A percentile compares a stretch with the other conserved stretches of the same genome.
phyloP scores from a whole-genome alignment of 2,113 vertebrate species.

The Corythornis madagascariensis region DNA sequence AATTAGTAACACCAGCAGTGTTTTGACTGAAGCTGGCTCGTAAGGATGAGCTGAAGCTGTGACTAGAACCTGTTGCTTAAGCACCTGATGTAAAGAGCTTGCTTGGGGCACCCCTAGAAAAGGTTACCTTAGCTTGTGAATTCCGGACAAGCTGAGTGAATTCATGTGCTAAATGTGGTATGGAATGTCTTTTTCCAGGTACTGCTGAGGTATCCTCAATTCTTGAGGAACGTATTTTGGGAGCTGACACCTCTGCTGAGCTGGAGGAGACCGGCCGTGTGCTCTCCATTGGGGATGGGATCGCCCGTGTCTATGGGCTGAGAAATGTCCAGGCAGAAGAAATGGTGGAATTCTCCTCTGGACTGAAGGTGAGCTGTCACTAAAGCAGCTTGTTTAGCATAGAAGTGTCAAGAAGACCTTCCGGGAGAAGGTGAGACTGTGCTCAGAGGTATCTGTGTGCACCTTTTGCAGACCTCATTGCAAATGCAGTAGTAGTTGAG shows the following conservation, averaged over 20 bases:
- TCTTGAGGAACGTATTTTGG: constrained; percentile 94
- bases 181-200: constrained; percentile 67
- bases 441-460: fast-evolving
- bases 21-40: neutral
- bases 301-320: constrained; percentile 94
- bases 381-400: neutral
- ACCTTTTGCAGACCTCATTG: neutral
- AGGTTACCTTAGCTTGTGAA: neutral
- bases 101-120: fast-evolving
- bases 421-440: fast-evolving
- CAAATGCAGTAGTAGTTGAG: fast-evolving
- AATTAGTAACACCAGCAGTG: fast-evolving
- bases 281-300: constrained; percentile 96
- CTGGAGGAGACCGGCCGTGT: constrained; percentile 96
- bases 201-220: constrained; percentile 97
- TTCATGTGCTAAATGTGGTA: fast-evolving
- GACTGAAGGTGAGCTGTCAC: constrained; percentile 84
- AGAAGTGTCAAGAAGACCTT: fast-evolving
- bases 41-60: neutral
- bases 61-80: neutral
- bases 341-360: constrained; percentile 99
- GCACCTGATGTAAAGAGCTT: fast-evolving
- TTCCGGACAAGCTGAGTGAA: neutral
- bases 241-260: constrained; percentile 89
- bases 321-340: constrained; percentile 98